Evolutionary conservation across 2,113 vertebrate genomes (phyloP), one percentile per base, ranked within the genome.

Genomic region (Nannobrachium achirus): DNA sequence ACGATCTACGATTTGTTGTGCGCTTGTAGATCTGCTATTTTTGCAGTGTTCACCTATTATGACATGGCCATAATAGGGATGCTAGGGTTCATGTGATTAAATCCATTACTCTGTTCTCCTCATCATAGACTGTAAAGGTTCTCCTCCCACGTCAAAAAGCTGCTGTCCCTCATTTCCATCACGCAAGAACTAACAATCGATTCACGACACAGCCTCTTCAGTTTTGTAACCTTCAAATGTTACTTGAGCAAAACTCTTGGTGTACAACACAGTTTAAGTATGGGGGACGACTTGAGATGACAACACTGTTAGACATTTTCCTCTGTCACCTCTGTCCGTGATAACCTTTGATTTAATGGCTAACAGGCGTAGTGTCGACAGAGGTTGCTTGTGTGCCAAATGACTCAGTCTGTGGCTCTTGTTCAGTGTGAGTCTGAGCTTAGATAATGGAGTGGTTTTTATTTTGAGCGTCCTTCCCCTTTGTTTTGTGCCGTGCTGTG

Each of bases 331-430:
- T 66, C 42, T 41, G 11, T 57, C 14, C 73, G 44, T 69, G 72
- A 80, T 87, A 72, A 82, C 82, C 79, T 84, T 83, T 80, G 46
- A 65, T 79, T 71, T 80, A 82, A 73, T 76, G 73, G 61, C 66
- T 19, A 60, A 63, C 44, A 60, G 64, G 63, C 50, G 57, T 63
- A 63, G 57, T 53, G 55, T 63, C 68, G 69, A 56, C 63, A 63
- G 63, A 63, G 59, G 69, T 58, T 51, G 15, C 53, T 42, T 79
- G 40, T 50, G 60, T 62, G 63, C 74, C 63, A 66, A 19, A 51
- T 68, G 69, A 39, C 51, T 56, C 63, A 33, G 16, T 61, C 56
- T 14, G 46, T 61, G 65, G 41, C 44, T 80, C 42, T 70, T 56
- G 49, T 76, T 51, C 8, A 53, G 51, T 68, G 56, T 45, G 41